A percentile compares a stretch with the other conserved stretches of the same genome.
Conservation (phyloP, 2,888 invertebrate genomes). For the Leptarthrus brevirostris region DNA sequence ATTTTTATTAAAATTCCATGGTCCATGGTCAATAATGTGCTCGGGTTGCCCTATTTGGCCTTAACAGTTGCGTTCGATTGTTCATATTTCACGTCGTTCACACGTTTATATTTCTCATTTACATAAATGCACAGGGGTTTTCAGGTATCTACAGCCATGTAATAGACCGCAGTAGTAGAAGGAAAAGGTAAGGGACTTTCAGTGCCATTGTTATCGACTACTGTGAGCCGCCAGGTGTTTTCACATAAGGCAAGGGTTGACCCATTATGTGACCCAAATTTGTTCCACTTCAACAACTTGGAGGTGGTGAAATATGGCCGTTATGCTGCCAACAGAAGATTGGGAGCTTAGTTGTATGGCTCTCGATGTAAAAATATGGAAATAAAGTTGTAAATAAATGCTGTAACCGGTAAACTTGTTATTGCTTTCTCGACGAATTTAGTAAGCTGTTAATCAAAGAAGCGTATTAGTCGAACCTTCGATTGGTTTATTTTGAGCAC, state of each 20-base stretch:
- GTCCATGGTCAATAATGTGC: slow-evolving; percentile 39
- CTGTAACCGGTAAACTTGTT: too few relatives aligned
- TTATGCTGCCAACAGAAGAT: not conserved
- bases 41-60: slow-evolving; percentile 12
- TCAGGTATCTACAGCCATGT: too few relatives aligned
- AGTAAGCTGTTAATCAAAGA: too few relatives aligned
- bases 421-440: too few relatives aligned
- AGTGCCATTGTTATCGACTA: not conserved
- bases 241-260: slow-evolving; percentile 35
- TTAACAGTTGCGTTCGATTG: slow-evolving; percentile 37
- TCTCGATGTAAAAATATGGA: too few relatives aligned
- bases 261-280: slow-evolving; percentile 39
- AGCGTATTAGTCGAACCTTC: too few relatives aligned
- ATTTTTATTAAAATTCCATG: slow-evolving; percentile 26
- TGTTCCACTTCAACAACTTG: slow-evolving; percentile 28
- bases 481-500: too few relatives aligned
- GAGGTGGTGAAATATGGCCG: slow-evolving; percentile 18
- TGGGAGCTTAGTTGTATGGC: too few relatives aligned
- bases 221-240: slow-evolving; percentile 39
- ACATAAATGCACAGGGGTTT: slow-evolving; percentile 10
- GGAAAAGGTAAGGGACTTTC: too few relatives aligned
- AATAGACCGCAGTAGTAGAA: too few relatives aligned
- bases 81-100: slow-evolving; percentile 27
- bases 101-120: slow-evolving; percentile 23
- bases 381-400: too few relatives aligned